phyloP scores from a whole-genome alignment of 1,140 invertebrate species.

The Tetramorium alpestre region DNA sequence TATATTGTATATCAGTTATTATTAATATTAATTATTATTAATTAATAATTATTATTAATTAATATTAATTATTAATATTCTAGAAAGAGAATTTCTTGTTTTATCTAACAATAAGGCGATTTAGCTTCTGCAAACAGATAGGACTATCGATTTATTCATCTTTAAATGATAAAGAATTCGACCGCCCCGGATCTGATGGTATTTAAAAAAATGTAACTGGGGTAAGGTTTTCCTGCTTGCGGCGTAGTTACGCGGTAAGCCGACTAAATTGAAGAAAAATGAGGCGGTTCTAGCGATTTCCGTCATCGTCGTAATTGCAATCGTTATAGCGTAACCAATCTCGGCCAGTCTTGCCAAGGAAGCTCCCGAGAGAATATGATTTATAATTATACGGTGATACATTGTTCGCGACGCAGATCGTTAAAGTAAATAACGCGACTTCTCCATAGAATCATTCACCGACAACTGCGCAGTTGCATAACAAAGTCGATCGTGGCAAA shows the following conservation, averaged over 20 bases:
- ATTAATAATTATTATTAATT: no score
- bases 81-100: not conserved
- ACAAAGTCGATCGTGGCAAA: conserved; percentile 34
- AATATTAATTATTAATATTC: not conserved
- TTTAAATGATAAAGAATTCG: conserved; percentile 3
- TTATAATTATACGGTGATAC: conserved; percentile 72
- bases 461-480: conserved; percentile 27
- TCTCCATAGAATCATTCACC: conserved; percentile 62
- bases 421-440: conserved; percentile 72
- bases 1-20: not conserved
- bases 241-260: not conserved
- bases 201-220: conserved; percentile 35
- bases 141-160: conserved; percentile 26
- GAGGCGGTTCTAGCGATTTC: conserved; percentile 11
- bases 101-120: not conserved
- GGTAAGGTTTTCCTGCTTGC: not conserved
- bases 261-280: conserved; percentile 42
- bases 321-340: not conserved
- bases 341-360: no score
- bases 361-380: conserved; percentile 54
- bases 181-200: not conserved
- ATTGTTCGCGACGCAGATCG: conserved; percentile 53
- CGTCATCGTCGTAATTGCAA: conserved; percentile 30
- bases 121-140: not conserved
- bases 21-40: not conserved